Percentiles rank a stretch among this genome's conserved stretches.
Conservation (phyloP, 2,113 vertebrate species). For the Oryzias woworae region DNA sequence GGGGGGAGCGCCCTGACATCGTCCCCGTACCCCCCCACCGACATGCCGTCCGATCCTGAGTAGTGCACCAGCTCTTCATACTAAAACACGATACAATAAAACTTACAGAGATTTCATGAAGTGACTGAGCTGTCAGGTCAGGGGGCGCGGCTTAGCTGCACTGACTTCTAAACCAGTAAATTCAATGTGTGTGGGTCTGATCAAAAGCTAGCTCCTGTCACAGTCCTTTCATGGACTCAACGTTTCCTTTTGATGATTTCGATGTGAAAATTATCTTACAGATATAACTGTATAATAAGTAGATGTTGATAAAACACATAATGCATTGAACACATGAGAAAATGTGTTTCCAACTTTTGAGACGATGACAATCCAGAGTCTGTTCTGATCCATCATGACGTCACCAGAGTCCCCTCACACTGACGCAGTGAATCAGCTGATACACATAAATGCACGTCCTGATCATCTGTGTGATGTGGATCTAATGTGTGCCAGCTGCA, state of each 20-base stretch:
- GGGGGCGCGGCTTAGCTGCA: not conserved
- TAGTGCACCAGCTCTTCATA: constrained; percentile 84
- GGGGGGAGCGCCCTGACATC: constrained; percentile 73
- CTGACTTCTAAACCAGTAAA: not conserved
- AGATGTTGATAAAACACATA: constrained; percentile 26
- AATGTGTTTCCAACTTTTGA: no score
- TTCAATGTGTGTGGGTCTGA: not conserved
- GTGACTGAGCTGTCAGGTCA: constrained; percentile 20
- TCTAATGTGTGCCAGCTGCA: constrained; percentile 50
- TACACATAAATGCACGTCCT: not conserved
- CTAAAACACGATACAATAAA: constrained; percentile 66
- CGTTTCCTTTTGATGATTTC: no score
- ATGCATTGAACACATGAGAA: constrained; percentile 17
- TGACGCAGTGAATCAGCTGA: no score
- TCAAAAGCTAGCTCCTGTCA: not conserved
- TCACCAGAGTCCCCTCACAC: no score
- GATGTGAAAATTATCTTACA: constrained; percentile 20
- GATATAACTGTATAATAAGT: not conserved
- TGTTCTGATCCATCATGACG: no score
- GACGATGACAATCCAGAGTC: no score
- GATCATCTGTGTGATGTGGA: constrained; percentile 30
- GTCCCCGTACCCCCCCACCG: constrained; percentile 78
- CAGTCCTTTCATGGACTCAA: no score
- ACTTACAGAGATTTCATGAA: constrained; percentile 44
- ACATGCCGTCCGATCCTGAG: constrained; percentile 78